phyloP scores from a whole-genome alignment of 2,113 vertebrate genomes.

The Tetrao urogallus region DNA sequence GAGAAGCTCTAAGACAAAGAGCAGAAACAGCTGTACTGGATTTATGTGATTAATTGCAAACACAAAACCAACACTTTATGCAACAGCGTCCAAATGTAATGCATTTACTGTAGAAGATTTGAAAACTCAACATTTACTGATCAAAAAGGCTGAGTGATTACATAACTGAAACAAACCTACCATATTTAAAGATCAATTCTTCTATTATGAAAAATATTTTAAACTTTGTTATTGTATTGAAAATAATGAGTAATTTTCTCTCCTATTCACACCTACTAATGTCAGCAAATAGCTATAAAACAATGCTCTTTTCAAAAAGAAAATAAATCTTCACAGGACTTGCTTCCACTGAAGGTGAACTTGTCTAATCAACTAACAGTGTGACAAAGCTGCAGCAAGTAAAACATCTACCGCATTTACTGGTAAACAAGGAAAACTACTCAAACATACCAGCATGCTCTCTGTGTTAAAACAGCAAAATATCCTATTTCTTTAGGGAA shows the following conservation, averaged over 20 bases:
- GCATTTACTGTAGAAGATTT: not conserved
- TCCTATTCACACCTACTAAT: not conserved
- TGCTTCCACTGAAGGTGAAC: not conserved
- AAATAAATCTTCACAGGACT: not conserved
- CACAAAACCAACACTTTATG: not conserved
- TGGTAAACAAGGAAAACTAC: not conserved
- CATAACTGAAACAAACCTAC: not conserved
- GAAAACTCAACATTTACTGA: not conserved
- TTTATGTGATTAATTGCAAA: not conserved
- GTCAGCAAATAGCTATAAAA: not conserved
- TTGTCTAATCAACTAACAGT: not conserved
- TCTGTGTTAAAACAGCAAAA: not conserved
- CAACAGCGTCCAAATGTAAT: not conserved
- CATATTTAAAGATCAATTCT: not conserved
- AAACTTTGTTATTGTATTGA: not conserved
- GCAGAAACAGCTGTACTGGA: not conserved
- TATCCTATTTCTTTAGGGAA: not conserved
- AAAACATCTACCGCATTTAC: not conserved
- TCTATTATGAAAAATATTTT: not conserved
- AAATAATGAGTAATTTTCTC: not conserved
- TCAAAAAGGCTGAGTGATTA: not conserved
- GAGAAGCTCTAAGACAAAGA: not conserved
- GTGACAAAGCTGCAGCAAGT: not conserved
- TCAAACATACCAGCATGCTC: not conserved
- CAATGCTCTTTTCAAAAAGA: not conserved